Percentiles rank a stretch among this genome's conserved stretches.
phyloP scores from a whole-genome alignment of 2,888 invertebrate genomes.

The Pristionchus entomophagus region DNA sequence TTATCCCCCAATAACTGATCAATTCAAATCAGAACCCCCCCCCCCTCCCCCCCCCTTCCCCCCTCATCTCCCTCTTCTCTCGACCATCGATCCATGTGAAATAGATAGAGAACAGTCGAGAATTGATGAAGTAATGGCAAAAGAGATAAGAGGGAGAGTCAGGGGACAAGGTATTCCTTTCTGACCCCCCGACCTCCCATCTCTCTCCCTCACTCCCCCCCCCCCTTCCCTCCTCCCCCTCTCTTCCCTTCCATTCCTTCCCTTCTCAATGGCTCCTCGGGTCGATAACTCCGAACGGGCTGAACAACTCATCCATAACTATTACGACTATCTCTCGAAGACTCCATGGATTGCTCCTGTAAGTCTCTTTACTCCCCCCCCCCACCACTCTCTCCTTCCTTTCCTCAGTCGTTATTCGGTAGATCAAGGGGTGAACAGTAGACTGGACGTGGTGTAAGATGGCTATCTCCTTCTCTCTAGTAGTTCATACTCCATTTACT shows the following conservation, averaged over 20 bases:
- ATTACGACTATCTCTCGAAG: neutral
- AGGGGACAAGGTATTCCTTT: neutral
- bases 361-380: neutral
- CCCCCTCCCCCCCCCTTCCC: too few relatives aligned
- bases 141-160: constrained; percentile 14
- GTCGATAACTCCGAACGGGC: neutral
- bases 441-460: neutral
- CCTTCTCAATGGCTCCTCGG: neutral
- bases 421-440: neutral
- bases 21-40: too few relatives aligned
- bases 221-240: neutral
- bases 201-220: neutral
- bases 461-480: neutral
- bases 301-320: neutral
- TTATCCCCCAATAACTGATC: too few relatives aligned
- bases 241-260: neutral
- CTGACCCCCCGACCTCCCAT: neutral
- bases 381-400: neutral
- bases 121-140: constrained; percentile 6
- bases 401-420: neutral
- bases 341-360: neutral
- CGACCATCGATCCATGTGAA: too few relatives aligned
- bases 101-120: neutral
- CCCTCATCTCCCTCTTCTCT: too few relatives aligned
- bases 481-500: neutral